Conservation (phyloP, 2,797 vertebrate genomes). For the Anguilla obscura region DNA sequence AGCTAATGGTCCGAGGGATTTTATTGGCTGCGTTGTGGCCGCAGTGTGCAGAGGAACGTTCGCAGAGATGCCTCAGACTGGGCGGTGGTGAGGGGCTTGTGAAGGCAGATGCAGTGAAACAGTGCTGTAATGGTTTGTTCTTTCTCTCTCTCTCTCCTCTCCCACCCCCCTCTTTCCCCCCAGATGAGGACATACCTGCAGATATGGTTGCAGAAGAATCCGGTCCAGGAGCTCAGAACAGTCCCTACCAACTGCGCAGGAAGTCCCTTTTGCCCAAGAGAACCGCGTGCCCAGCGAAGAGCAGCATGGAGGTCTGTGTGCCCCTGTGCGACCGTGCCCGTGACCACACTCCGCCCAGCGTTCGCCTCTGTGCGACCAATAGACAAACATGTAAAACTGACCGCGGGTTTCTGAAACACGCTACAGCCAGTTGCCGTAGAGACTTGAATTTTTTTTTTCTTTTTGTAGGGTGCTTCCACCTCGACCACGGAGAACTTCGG, state of each 20-base stretch:
- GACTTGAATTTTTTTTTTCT: neutral
- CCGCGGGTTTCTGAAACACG: neutral
- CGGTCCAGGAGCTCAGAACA: slow-evolving; percentile 99
- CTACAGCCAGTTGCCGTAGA: neutral
- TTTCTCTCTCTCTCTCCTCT: neutral
- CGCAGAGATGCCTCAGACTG: neutral
- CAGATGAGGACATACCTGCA: slow-evolving; percentile 99
- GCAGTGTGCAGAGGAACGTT: neutral
- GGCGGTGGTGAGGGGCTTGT: neutral
- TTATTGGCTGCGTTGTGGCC: neutral
- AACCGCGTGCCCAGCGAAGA: slow-evolving; percentile 98
- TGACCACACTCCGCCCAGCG: too few relatives aligned
- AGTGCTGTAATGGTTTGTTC: neutral
- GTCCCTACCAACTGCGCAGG: slow-evolving; percentile 99
- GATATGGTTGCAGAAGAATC: slow-evolving; percentile 99
- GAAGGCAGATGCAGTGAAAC: neutral
- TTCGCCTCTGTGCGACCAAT: neutral
- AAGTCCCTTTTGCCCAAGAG: slow-evolving; percentile 99
- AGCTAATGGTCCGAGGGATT: neutral
- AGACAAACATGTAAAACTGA: neutral
- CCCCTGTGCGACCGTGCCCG: too few relatives aligned
- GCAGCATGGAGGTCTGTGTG: slow-evolving; percentile 88
- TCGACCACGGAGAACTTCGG: slow-evolving; percentile 97
- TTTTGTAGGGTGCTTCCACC: slow-evolving; percentile 91
- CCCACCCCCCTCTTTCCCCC: neutral